Conservation (phyloP, 2,113 vertebrate species). For the Tragelaphus scriptus region DNA sequence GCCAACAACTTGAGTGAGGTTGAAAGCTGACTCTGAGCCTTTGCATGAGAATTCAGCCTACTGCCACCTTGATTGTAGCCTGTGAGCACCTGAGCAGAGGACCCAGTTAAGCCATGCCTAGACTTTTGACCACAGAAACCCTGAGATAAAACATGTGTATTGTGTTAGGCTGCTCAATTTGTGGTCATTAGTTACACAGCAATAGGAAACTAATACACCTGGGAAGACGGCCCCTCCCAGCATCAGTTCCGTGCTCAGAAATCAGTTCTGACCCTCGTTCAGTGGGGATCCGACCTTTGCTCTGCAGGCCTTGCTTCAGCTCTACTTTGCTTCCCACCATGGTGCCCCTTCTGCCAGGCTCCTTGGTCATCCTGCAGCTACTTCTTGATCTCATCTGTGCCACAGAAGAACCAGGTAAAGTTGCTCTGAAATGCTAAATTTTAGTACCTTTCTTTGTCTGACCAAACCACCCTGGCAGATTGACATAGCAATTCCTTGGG, state of each 20-base stretch:
- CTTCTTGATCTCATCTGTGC: background rate
- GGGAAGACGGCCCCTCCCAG: background rate
- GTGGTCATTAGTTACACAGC: background rate
- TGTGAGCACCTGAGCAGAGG: background rate
- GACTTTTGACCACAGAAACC: background rate
- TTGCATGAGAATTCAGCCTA: background rate
- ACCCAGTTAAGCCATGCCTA: background rate
- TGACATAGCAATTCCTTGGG: background rate
- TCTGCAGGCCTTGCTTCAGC: background rate
- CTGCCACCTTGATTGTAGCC: background rate
- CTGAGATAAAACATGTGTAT: background rate
- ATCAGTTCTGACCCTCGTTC: background rate
- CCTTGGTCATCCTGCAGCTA: background rate
- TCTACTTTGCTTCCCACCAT: fast-evolving
- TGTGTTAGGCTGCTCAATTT: background rate
- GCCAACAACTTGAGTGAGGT: background rate
- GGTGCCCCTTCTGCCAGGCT: background rate
- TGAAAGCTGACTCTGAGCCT: background rate
- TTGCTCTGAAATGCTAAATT: background rate
- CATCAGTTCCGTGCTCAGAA: background rate
- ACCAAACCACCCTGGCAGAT: background rate
- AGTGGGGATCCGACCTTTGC: background rate
- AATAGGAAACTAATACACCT: background rate
- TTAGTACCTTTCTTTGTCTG: background rate
- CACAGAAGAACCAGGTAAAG: background rate